Conservation (phyloP, 2,797 vertebrate species). For the Microcaecilia unicolor region DNA sequence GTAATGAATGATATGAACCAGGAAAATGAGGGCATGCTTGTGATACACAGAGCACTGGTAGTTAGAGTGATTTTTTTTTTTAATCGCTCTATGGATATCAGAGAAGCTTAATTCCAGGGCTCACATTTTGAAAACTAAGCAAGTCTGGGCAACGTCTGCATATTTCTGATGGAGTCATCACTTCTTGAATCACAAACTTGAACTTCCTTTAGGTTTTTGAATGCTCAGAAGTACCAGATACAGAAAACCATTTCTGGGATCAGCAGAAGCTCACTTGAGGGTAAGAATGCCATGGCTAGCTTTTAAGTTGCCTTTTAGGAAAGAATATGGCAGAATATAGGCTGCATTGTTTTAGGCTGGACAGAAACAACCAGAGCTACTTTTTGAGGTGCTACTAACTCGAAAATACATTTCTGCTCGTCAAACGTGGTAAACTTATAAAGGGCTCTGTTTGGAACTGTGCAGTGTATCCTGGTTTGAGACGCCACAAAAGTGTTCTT, state of each 20-base stretch:
- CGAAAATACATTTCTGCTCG: no score
- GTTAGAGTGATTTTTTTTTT: slow-evolving; percentile 16
- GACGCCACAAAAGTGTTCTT: no score
- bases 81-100: slow-evolving; percentile 39
- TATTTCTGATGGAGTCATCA: slow-evolving; percentile 41
- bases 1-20: slow-evolving; percentile 24
- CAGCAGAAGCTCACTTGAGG: no score
- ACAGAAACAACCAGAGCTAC: no score
- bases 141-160: slow-evolving; percentile 56
- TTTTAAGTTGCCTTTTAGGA: neutral
- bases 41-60: slow-evolving; percentile 9
- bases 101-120: slow-evolving; percentile 35
- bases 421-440: no score
- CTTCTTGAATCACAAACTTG: slow-evolving; percentile 19
- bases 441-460: no score
- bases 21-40: slow-evolving; percentile 22
- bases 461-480: no score
- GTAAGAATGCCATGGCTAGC: no score
- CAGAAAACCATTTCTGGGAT: slow-evolving; percentile 7
- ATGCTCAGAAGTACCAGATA: slow-evolving; percentile 12
- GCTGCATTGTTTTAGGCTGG: no score
- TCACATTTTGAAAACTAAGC: slow-evolving; percentile 39
- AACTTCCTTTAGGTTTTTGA: slow-evolving; percentile 28
- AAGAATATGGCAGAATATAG: no score
- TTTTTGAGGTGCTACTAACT: no score